A percentile compares a stretch with the other conserved stretches of the same genome.
Conservation (phyloP, 1,140 invertebrate species). For the Phocides pigmalion region DNA sequence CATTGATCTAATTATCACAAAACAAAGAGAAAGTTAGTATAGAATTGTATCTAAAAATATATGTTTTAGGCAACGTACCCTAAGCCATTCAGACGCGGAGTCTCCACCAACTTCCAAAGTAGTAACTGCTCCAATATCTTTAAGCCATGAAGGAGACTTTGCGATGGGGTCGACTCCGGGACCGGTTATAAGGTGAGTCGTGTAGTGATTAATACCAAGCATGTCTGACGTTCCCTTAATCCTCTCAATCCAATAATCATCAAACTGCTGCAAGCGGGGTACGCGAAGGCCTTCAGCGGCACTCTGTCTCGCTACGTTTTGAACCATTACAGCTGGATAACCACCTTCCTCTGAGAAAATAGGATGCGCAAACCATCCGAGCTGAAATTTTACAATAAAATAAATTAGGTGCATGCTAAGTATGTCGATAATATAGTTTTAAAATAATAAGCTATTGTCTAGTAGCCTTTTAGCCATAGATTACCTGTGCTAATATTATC, state of each 20-base stretch:
- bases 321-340: conserved; percentile 85
- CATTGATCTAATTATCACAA: too few species aligned
- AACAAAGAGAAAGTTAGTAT: too few species aligned
- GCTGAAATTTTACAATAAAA: conserved; percentile 59
- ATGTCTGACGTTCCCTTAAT: conserved; percentile 83
- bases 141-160: conserved; percentile 79
- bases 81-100: conserved; percentile 80
- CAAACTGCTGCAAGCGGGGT: conserved; percentile 81
- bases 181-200: conserved; percentile 73
- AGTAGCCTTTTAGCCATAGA: too few species aligned
- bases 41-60: too few species aligned
- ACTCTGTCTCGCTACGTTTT: conserved; percentile 80
- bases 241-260: conserved; percentile 74
- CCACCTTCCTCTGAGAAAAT: conserved; percentile 85
- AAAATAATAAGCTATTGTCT: too few species aligned
- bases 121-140: conserved; percentile 77
- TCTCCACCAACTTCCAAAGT: conserved; percentile 73
- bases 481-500: too few species aligned
- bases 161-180: conserved; percentile 70
- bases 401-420: not conserved
- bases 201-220: conserved; percentile 83
- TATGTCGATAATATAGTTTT: too few species aligned
- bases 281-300: conserved; percentile 70
- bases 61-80: conserved; percentile 53
- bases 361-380: conserved; percentile 86